Base-by-base conservation (phyloP, 2,797 vertebrate genomes). In the Malacoctenus gilli region DNA sequence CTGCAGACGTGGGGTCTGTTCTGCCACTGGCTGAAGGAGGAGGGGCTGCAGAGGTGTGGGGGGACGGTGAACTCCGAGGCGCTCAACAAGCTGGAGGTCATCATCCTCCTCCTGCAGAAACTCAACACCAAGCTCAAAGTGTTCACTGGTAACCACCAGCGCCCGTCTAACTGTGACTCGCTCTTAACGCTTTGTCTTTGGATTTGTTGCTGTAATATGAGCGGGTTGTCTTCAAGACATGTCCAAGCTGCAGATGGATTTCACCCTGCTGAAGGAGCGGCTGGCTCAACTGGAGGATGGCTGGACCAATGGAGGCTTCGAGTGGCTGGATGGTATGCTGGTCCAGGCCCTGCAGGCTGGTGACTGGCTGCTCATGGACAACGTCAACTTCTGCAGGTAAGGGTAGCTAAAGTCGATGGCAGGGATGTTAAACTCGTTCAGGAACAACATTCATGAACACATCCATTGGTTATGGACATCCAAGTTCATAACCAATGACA, bases 341-440 rank as follows among this genome's bases (percentile, higher is more conserved):
- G 93, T 99, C 52, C 94, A 93, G 81, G 94, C 96, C 18, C 85
- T 99, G 59, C 94, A 93, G 35, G 92, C 93, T 14, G 97, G 97
- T 10, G 95, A 99, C 68, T 99, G 96, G 97, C 91, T 99, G 57
- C 89, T 99, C 49, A 96, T 99, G 96, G 97, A 99, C 89, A 99
- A 99, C 0, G 96, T 97, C 70, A 99, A 99, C 89, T 99, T 99
- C 84, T 99, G 97, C 95, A 96, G 94, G 97, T 98, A 85, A 87
- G 25, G 9, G n/a, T n/a, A n/a, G n/a, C n/a, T n/a, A n/a, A n/a
- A n/a, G n/a, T n/a, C n/a, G n/a, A n/a, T n/a, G n/a, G n/a, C n/a
- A n/a, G n/a, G n/a, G n/a, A n/a, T n/a, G n/a, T n/a, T n/a, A n/a
- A n/a, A n/a, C n/a, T n/a, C n/a, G n/a, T n/a, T n/a, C n/a, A n/a